phyloP scores from a whole-genome alignment of 2,888 invertebrate genomes.

The Selenia dentaria region DNA sequence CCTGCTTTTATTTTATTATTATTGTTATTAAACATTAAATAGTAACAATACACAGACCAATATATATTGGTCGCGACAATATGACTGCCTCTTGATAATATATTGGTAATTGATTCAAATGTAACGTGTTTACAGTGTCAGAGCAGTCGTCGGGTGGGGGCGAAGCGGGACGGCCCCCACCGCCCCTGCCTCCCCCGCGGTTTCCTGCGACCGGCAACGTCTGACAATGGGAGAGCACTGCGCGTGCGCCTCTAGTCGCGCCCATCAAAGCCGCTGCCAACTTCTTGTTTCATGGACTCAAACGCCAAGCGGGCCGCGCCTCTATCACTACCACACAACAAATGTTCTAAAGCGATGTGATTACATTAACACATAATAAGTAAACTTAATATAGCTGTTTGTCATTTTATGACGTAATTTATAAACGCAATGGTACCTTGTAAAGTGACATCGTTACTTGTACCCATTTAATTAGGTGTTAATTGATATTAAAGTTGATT shows the following conservation, averaged over 20 bases:
- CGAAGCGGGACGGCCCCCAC: conserved; percentile 89
- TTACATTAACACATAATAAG: conserved; percentile 76
- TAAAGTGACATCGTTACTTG: conserved; percentile 75
- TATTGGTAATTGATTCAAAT: too few species aligned
- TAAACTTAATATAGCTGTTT: conserved; percentile 74
- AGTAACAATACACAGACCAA: too few species aligned
- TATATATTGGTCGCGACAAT: too few species aligned
- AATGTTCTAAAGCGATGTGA: conserved; percentile 84
- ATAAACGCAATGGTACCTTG: conserved; percentile 74
- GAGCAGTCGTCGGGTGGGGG: conserved; percentile 93
- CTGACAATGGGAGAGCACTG: conserved; percentile 90
- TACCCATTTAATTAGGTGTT: conserved; percentile 74
- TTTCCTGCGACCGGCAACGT: conserved; percentile 90
- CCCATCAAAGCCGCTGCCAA: conserved; percentile 87
- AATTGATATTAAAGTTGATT: conserved; percentile 52
- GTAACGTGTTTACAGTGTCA: conserved; percentile 85
- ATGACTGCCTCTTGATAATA: too few species aligned
- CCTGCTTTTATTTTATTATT: too few species aligned
- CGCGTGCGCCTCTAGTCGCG: conserved; percentile 86
- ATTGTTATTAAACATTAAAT: too few species aligned
- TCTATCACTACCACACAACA: conserved; percentile 81
- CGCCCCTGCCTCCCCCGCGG: conserved; percentile 92
- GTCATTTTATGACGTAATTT: conserved; percentile 80
- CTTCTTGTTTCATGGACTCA: conserved; percentile 88
- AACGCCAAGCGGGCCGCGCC: conserved; percentile 75